These are phyloP conservation scores for Drosophila anomelani DNA, from an alignment of 2,888 invertebrate genomes.

Conservation along the genomic window DNA sequence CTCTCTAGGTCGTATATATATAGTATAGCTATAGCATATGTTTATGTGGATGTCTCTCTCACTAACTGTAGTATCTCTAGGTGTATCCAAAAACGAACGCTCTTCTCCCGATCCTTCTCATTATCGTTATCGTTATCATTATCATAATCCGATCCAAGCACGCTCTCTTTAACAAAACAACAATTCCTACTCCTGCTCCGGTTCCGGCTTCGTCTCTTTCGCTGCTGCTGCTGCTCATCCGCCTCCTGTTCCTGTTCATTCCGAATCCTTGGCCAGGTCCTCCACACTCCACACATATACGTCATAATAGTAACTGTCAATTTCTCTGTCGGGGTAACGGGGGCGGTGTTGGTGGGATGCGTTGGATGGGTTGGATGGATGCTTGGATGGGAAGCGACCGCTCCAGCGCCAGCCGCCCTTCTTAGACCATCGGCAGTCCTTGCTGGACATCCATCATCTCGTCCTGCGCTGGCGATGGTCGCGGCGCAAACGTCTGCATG, in stretches of 20 bases:
- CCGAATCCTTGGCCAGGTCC: constrained; percentile 34
- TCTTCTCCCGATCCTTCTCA: constrained; percentile 3
- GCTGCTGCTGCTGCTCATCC: constrained; percentile 3
- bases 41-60: constrained; percentile 39
- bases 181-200: constrained; percentile 24
- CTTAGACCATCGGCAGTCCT: constrained; percentile 87
- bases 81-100: constrained; percentile 64
- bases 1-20: constrained; percentile 26
- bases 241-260: constrained; percentile 11
- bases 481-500: constrained; percentile 84
- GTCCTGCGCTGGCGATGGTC: constrained; percentile 85
- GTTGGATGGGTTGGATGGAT: constrained; percentile 19
- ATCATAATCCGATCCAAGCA: constrained; percentile 21
- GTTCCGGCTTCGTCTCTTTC: background rate
- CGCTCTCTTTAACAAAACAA: constrained; percentile 37
- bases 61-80: constrained; percentile 39
- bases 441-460: constrained; percentile 89
- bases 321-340: constrained; percentile 33
- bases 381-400: constrained; percentile 17
- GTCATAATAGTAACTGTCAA: constrained; percentile 51
- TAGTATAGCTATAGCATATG: constrained; percentile 47
- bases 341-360: constrained; percentile 24
- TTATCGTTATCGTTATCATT: constrained; percentile 26
- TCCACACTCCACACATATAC: constrained; percentile 40
- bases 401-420: constrained; percentile 7